Evolutionary conservation across 2,888 invertebrate species (phyloP), one percentile per base, ranked within the genome.

Genomic region (Isoperla grammatica): DNA sequence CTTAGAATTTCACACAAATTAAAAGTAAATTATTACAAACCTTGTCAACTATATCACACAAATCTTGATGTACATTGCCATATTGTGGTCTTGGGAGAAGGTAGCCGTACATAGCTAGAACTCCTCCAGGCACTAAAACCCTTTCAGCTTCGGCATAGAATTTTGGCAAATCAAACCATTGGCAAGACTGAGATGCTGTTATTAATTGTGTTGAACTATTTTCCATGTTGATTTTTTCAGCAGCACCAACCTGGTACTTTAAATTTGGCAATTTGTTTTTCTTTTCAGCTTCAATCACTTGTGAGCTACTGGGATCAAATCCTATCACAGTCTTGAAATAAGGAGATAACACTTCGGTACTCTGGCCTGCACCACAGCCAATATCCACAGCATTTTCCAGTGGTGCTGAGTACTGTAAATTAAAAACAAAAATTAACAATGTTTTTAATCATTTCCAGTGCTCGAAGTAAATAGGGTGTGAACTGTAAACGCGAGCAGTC

Each of bases 331-430:
- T 64, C 35, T 68, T 66, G 64, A 79, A 79, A 63, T 74, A 69
- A 1, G 71, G 69, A 1, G 73, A 70, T 35, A 78, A 65, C 5
- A 72, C 71, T n/a, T 67, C 61, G 0, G 78, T 76, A 60, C 75
- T 75, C 65, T 78, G 78, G n/a, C 79, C 79, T 13, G 73, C 71
- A 3, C 79, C 79, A 68, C 78, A 79, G 1, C 78, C 79, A 12
- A 79, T 73, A 67, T 79, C 79, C 2, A 76, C 67, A 8, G 77
- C 78, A 9, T 68, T 55, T 2, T 68, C 43, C 20, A 63, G 55
- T n/a, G 59, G 57, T 22, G 53, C 15, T 1, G 56, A 23, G 40
- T 56, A 55, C 58, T 59, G 22, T 9, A 48, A n/a, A n/a, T n/a
- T n/a, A n/a, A n/a, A n/a, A n/a, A n/a, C n/a, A n/a, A 35, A 6